These are phyloP conservation scores for Clivina fossor DNA, from an alignment of 2,888 invertebrate species.

Conservation along the genomic window DNA sequence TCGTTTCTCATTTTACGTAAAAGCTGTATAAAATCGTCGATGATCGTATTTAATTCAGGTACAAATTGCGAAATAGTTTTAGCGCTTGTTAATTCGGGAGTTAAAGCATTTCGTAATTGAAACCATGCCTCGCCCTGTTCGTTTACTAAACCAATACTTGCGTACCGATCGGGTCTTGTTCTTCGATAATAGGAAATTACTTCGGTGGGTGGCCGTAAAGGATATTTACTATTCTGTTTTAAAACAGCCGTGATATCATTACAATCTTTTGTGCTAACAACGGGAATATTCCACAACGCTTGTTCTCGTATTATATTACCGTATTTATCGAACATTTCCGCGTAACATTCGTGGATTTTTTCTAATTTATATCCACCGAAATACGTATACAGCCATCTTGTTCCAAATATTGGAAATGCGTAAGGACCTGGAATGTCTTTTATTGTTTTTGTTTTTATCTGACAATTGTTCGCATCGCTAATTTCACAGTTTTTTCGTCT, in stretches of 20 bases:
- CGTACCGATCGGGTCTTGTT: slow-evolving; percentile 76
- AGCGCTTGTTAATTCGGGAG: slow-evolving; percentile 74
- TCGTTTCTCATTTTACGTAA: slow-evolving; percentile 59
- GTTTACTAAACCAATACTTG: slow-evolving; percentile 79
- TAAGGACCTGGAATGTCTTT: slow-evolving; percentile 72
- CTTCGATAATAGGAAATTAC: slow-evolving; percentile 75
- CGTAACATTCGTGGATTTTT: slow-evolving; percentile 77
- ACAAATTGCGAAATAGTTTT: slow-evolving; percentile 73
- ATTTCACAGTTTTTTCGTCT: slow-evolving; percentile 16
- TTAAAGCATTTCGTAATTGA: slow-evolving; percentile 69
- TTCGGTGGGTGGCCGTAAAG: slow-evolving; percentile 80
- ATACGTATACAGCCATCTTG: slow-evolving; percentile 76
- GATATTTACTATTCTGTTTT: slow-evolving; percentile 71
- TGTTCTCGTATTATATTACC: slow-evolving; percentile 79
- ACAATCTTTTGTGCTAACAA: slow-evolving; percentile 72
- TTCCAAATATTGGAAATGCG: slow-evolving; percentile 73
- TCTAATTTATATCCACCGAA: slow-evolving; percentile 67
- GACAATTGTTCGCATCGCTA: slow-evolving; percentile 14
- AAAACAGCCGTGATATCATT: slow-evolving; percentile 75
- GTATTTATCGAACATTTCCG: slow-evolving; percentile 71
- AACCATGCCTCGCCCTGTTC: slow-evolving; percentile 83
- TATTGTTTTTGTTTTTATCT: slow-evolving; percentile 33
- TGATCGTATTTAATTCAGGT: slow-evolving; percentile 72
- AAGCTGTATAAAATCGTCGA: slow-evolving; percentile 74
- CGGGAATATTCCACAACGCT: slow-evolving; percentile 69